Evolutionary conservation across 2,113 vertebrate species (phyloP).

Genomic region (Anhinga anhinga): DNA sequence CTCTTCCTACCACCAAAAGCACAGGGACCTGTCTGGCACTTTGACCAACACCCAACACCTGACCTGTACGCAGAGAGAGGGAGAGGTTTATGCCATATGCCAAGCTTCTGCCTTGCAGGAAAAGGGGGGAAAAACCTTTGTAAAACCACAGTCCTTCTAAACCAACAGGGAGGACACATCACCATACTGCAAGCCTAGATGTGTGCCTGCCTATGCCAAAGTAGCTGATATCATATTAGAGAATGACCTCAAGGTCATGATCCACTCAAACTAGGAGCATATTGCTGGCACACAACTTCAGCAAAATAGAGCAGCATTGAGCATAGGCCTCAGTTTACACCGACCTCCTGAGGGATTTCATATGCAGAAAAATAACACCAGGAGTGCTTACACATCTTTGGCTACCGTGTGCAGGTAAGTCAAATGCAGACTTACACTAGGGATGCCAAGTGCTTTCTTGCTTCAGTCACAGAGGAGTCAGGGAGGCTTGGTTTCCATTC

Average conservation of each 20-base stretch:
- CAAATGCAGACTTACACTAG: neutral
- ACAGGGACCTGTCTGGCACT: neutral
- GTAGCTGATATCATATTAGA: neutral
- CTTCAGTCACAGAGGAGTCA: neutral
- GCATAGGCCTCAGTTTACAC: neutral
- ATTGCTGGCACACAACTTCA: neutral
- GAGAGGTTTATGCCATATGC: neutral
- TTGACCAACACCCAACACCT: neutral
- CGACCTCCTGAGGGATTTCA: neutral
- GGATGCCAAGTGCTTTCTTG: neutral
- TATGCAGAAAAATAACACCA: neutral
- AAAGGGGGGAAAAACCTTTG: neutral
- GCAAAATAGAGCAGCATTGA: neutral
- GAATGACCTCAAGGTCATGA: neutral
- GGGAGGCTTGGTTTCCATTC: neutral
- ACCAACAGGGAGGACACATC: neutral
- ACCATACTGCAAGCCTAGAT: neutral
- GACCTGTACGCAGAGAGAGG: rapidly evolving
- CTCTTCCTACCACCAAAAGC: neutral
- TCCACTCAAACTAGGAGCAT: neutral
- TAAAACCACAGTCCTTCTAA: neutral
- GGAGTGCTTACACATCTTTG: neutral
- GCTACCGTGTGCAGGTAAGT: neutral
- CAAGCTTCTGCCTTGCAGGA: neutral
- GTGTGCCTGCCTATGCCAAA: neutral